Evolutionary conservation across 2,888 invertebrate species (phyloP).

Genomic region (Hemicrepidius hirtus): DNA sequence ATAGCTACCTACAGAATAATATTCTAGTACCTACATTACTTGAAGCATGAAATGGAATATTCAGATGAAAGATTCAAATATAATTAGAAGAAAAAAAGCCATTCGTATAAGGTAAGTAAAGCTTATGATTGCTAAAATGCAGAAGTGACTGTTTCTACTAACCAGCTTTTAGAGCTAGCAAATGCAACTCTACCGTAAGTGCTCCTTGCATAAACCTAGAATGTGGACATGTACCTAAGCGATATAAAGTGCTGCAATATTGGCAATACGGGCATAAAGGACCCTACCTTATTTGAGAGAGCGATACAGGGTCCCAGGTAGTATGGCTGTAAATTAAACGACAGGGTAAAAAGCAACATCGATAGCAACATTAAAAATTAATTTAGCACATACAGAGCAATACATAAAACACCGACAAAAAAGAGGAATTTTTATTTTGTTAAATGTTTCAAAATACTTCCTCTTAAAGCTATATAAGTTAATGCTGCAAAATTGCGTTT

Average conservation of each 20-base stretch:
- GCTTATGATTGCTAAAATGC: slow-evolving; percentile 4
- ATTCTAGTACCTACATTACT: no score
- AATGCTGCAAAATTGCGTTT: no score
- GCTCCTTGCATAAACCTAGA: slow-evolving; percentile 28
- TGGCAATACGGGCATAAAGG: slow-evolving; percentile 22
- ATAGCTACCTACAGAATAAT: no score
- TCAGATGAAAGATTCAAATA: no score
- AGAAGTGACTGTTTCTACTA: slow-evolving; percentile 17
- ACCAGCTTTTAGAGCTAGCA: slow-evolving; percentile 22
- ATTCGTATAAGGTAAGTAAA: background rate
- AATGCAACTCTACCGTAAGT: slow-evolving; percentile 35
- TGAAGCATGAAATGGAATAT: no score
- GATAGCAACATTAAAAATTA: slow-evolving; percentile 26
- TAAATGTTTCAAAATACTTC: no score
- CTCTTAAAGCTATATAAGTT: background rate
- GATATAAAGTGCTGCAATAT: slow-evolving; percentile 37
- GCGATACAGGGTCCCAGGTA: slow-evolving; percentile 49
- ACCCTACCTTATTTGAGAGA: slow-evolving; percentile 49
- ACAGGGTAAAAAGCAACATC: slow-evolving; percentile 48
- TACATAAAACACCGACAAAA: slow-evolving; percentile 7
- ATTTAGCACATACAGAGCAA: slow-evolving; percentile 29
- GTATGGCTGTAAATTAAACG: slow-evolving; percentile 47
- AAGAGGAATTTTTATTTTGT: no score
- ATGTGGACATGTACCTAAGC: slow-evolving; percentile 32
- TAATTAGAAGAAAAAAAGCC: background rate